Evolutionary conservation across 2,113 vertebrate species (phyloP), one percentile per base, ranked within the genome.

Genomic region (Pleuronectes platessa): DNA sequence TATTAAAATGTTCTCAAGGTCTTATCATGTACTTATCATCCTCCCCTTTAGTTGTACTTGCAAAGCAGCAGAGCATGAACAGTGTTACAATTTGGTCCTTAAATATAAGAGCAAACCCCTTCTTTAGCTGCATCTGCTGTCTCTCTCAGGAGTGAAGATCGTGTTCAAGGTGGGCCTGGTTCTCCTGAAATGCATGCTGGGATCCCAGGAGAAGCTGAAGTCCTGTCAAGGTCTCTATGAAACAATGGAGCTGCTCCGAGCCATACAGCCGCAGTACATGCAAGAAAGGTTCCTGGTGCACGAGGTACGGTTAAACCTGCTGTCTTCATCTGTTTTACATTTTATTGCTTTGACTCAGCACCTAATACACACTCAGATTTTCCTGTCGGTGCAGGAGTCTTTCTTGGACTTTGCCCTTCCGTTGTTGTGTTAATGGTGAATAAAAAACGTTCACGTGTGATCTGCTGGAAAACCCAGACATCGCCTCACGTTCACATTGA

Each of bases 161-260:
- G 92, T 99, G 76, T 99, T 99, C 92, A 95, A 96, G 0, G 98
- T 99, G 74, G 98, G 96, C 15, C 91, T 99, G 53, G 96, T 99
- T 71, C 95, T 99, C 60, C 93, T 99, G 74, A 98, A 96, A 78
- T 95, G 95, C 63, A 95, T 94, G 0, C 92, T 99, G 89, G 98
- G 98, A 73, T 96, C 97, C 54, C 96, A 96, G 0, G 98, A 98
- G 85, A 98, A 99, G 82, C 94, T 98, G 58, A 97, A 96, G 88
- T 74, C 93, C 21, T 97, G 94, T 89, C 97, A 95, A 84, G 98
- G 98, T 83, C 96, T 97, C 74, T 99, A 98, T 0, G 98, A 99
- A 92, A 99, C 98, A 10, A 97, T 99, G 91, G 96, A 97, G 90
- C 92, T 89, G 79, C 95, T 99, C 68, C 91, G 96, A 78, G 92